Percentiles rank a stretch among this genome's conserved stretches.
Evolutionary conservation across 2,113 vertebrate genomes (phyloP).

Genomic region (Syngnathus scovelli): DNA sequence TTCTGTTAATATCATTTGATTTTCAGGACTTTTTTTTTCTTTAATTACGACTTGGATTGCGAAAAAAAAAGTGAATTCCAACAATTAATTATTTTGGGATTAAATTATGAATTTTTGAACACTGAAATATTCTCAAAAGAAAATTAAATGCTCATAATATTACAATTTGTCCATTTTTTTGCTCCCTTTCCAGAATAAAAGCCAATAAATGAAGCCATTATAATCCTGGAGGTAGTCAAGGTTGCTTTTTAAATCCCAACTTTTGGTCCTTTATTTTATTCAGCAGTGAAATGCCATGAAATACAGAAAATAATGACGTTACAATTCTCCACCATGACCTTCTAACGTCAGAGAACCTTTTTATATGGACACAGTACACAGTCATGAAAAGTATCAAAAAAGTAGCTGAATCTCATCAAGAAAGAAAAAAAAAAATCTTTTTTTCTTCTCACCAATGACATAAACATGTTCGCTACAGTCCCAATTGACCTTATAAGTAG

Average conservation of each 20-base stretch:
- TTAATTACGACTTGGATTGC: too few relatives aligned
- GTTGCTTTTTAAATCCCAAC: conserved; percentile 98
- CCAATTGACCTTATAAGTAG: conserved; percentile 99
- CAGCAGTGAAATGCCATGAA: conserved; percentile 99
- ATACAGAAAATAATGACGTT: conserved; percentile 99
- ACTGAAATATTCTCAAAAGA: too few relatives aligned
- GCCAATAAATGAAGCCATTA: conserved; percentile 72
- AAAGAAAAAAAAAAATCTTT: conserved; percentile 81
- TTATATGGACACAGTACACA: conserved; percentile 99
- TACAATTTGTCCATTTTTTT: too few relatives aligned
- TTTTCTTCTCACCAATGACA: conserved; percentile 87
- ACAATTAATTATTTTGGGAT: too few relatives aligned
- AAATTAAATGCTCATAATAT: too few relatives aligned
- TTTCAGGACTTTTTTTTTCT: too few relatives aligned
- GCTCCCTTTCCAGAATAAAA: conserved; percentile 81
- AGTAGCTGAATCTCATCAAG: conserved; percentile 88
- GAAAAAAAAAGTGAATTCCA: too few relatives aligned
- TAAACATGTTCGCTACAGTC: conserved; percentile 99
- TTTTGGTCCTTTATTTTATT: conserved; percentile 99
- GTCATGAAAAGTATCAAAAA: conserved; percentile 99
- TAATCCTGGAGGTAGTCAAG: conserved; percentile 93
- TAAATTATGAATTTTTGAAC: too few relatives aligned
- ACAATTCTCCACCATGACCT: conserved; percentile 99
- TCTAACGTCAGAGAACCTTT: conserved; percentile 97
- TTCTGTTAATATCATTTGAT: too few relatives aligned